phyloP scores from a whole-genome alignment of 2,797 vertebrate species.

The Microchirus variegatus region DNA sequence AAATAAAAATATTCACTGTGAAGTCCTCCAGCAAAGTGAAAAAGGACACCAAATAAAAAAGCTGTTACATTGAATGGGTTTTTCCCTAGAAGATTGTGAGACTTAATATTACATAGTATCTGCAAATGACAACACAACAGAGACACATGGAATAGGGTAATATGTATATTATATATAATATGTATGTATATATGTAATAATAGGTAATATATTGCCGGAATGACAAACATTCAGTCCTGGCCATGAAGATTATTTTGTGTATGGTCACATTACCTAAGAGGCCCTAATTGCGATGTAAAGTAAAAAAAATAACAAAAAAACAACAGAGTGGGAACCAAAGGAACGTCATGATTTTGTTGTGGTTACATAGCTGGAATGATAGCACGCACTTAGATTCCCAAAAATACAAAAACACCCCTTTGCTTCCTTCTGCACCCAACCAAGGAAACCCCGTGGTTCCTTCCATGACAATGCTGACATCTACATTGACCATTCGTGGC shows the following conservation, averaged over 20 bases:
- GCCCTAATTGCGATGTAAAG: neutral
- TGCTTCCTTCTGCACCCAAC: slow-evolving; percentile 36
- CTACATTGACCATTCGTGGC: slow-evolving; percentile 31
- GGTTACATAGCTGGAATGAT: slow-evolving; percentile 37
- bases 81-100: too few relatives aligned
- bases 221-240: too few relatives aligned
- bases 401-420: slow-evolving; percentile 68
- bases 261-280: neutral
- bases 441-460: slow-evolving; percentile 73
- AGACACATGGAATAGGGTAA: too few relatives aligned
- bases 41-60: too few relatives aligned
- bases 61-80: too few relatives aligned
- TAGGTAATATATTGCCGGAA: too few relatives aligned
- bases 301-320: too few relatives aligned
- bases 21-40: too few relatives aligned
- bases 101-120: neutral
- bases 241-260: neutral
- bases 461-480: slow-evolving; percentile 41
- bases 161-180: too few relatives aligned
- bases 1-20: too few relatives aligned
- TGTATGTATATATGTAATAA: too few relatives aligned
- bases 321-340: slow-evolving; percentile 6
- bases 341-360: slow-evolving; percentile 18
- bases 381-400: slow-evolving; percentile 20
- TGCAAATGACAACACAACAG: too few relatives aligned